Conservation (phyloP, 2,888 invertebrate genomes). For the Mimumesa dahlbomi region DNA sequence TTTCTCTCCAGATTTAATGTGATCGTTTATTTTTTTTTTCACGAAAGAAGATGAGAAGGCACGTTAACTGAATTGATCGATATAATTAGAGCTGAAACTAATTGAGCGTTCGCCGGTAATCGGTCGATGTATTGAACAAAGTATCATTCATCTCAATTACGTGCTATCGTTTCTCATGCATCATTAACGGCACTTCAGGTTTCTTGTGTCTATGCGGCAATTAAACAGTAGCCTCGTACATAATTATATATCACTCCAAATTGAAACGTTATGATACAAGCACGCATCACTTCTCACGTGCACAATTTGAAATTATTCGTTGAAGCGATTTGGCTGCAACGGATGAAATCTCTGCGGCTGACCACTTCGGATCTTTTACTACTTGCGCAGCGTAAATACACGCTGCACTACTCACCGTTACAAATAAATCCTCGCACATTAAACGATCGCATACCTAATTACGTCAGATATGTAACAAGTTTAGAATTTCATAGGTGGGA, state of each 20-base stretch:
- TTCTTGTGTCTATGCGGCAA: conserved; percentile 3
- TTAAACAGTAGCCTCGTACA: conserved; percentile 3
- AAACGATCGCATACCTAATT: too few species aligned
- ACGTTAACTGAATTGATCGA: not conserved
- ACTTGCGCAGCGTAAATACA: conserved; percentile 14
- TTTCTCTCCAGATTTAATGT: too few species aligned
- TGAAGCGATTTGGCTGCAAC: too few species aligned
- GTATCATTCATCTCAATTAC: conserved; percentile 25
- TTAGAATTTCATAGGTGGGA: too few species aligned
- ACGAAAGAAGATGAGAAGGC: too few species aligned
- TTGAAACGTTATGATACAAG: not conserved
- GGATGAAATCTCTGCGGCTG: conserved; percentile 31
- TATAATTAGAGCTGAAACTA: conserved; percentile 4
- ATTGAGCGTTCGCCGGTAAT: conserved; percentile 12
- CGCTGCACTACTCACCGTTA: conserved; percentile 4
- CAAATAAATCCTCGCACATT: conserved; percentile 1
- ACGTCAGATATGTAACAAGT: too few species aligned
- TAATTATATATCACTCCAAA: not conserved
- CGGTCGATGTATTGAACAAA: conserved; percentile 5
- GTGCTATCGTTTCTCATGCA: conserved; percentile 8
- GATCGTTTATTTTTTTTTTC: too few species aligned
- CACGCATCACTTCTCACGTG: not conserved
- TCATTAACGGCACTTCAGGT: conserved; percentile 10
- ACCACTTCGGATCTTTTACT: conserved; percentile 30
- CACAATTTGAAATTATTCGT: not conserved